Conservation (phyloP, 1,140 invertebrate genomes). For the Pseudobourletiella spinata region DNA sequence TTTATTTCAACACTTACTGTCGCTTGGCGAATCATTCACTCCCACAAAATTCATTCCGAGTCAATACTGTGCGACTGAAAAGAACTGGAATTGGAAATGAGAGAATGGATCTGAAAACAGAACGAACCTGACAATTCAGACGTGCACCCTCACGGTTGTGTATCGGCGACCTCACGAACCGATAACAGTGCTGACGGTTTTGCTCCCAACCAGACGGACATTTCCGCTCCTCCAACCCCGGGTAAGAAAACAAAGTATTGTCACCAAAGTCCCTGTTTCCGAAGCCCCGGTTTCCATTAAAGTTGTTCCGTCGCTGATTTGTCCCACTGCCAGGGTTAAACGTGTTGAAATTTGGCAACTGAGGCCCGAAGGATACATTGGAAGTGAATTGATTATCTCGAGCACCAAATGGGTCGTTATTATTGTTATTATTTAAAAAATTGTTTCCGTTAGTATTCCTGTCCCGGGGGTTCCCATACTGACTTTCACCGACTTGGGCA, state of each 20-base stretch:
- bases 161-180: slow-evolving; percentile 75
- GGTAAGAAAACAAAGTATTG: background rate
- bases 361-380: background rate
- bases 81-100: too few species aligned
- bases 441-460: background rate
- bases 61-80: too few species aligned
- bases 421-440: background rate
- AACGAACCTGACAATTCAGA: slow-evolving; percentile 64
- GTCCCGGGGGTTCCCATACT: too few species aligned
- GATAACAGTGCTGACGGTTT: slow-evolving; percentile 68
- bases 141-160: slow-evolving; percentile 66
- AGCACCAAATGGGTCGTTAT: background rate
- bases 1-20: too few species aligned
- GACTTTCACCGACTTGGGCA: too few species aligned
- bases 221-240: slow-evolving; percentile 39
- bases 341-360: slow-evolving; percentile 15
- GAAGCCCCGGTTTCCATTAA: background rate
- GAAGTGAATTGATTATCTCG: background rate
- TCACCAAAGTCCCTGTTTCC: background rate
- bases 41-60: too few species aligned
- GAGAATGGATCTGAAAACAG: too few species aligned
- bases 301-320: background rate
- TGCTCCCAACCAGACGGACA: slow-evolving; percentile 76
- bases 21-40: too few species aligned
- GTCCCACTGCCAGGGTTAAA: background rate